Conservation (phyloP, 64 coral and sea anemone species). For the Acropora yongei region DNA sequence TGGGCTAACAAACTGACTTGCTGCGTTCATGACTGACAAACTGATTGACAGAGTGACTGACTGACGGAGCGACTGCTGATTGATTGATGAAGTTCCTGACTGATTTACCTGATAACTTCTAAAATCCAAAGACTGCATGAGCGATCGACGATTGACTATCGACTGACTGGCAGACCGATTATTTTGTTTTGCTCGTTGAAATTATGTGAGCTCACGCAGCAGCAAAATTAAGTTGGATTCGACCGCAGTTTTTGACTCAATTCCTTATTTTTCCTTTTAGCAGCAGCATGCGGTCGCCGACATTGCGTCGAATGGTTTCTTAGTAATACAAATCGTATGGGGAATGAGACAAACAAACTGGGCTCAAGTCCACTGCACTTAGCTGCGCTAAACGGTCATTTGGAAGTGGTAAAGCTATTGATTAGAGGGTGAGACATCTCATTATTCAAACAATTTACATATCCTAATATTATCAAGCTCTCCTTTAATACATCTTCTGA, state of each 20-base stretch:
- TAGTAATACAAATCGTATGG: constrained; percentile 59
- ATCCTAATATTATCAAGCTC: too few relatives aligned
- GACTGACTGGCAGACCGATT: not conserved
- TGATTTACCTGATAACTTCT: too few relatives aligned
- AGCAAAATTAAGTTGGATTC: too few relatives aligned
- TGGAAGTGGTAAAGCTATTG: constrained; percentile 88
- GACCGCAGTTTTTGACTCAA: too few relatives aligned
- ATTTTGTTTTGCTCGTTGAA: too few relatives aligned
- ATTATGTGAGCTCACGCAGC: too few relatives aligned
- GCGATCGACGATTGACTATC: not conserved
- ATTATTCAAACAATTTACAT: not conserved
- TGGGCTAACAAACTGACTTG: too few relatives aligned
- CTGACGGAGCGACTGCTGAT: not conserved
- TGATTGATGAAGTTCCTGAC: too few relatives aligned
- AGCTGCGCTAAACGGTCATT: constrained; percentile 86
- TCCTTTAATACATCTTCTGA: not conserved
- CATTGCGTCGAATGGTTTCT: constrained; percentile 87
- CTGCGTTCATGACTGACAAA: too few relatives aligned
- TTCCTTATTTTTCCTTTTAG: constrained; percentile 16
- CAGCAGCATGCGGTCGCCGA: constrained; percentile 84
- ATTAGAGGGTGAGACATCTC: constrained; percentile 58
- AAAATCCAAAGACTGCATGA: too few relatives aligned
- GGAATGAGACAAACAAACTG: constrained; percentile 72
- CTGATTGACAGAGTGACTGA: too few relatives aligned
- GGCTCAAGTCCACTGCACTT: constrained; percentile 82